Evolutionary conservation across 2,797 vertebrate species (phyloP).

Genomic region (Pseudomugil gertrudae): DNA sequence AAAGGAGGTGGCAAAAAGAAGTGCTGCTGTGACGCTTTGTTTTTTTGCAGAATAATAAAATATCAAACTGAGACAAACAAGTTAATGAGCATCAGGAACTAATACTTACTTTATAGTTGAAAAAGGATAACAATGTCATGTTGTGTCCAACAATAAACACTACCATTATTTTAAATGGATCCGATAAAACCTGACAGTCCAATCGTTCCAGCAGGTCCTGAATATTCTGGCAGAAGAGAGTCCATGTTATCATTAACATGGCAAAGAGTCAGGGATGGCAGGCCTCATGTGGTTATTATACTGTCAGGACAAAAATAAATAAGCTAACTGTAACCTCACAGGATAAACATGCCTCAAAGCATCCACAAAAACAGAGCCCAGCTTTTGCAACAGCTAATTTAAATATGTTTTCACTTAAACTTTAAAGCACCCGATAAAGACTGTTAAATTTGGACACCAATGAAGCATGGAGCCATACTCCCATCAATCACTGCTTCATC

Average conservation of each 20-base stretch:
- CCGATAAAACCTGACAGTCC: not conserved
- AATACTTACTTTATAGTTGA: too few relatives aligned
- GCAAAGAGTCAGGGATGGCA: slow-evolving; percentile 31
- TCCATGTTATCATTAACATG: slow-evolving; percentile 31
- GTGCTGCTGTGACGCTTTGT: not conserved
- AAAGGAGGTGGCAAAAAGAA: not conserved
- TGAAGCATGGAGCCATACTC: too few relatives aligned
- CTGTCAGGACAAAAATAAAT: slow-evolving; percentile 54
- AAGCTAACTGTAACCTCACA: slow-evolving; percentile 42
- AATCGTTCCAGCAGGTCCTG: slow-evolving; percentile 11
- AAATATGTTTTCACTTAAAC: not conserved
- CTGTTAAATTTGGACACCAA: too few relatives aligned
- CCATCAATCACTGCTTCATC: too few relatives aligned
- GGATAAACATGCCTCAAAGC: slow-evolving; percentile 61
- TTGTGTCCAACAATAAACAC: slow-evolving; percentile 2
- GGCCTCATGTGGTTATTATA: slow-evolving; percentile 54
- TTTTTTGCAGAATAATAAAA: not conserved
- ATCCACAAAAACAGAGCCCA: slow-evolving; percentile 37
- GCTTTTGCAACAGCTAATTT: slow-evolving; percentile 32
- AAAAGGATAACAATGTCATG: too few relatives aligned
- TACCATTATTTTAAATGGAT: slow-evolving; percentile 5
- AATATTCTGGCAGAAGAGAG: slow-evolving; percentile 19
- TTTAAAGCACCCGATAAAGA: too few relatives aligned
- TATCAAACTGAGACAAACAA: not conserved
- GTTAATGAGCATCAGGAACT: not conserved